Evolutionary conservation across 2,113 vertebrate species (phyloP).

Genomic region (Noctilio leporinus): DNA sequence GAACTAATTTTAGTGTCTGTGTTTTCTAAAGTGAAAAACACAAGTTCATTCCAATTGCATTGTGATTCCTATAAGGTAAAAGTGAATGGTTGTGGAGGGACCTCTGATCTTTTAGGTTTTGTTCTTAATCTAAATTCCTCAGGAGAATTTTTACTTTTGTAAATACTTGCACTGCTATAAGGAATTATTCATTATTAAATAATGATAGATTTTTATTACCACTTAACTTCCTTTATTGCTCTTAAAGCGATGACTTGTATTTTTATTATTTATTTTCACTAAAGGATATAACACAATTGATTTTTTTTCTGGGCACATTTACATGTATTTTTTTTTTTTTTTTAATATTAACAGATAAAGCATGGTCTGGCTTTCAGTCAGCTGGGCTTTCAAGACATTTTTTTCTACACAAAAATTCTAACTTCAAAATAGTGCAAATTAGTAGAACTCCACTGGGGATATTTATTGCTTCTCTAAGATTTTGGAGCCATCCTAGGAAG

Average conservation of each 20-base stretch:
- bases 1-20: background rate
- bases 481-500: background rate
- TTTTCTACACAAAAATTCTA: slow-evolving; percentile 38
- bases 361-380: background rate
- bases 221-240: background rate
- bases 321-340: slow-evolving; percentile 33
- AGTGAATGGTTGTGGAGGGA: background rate
- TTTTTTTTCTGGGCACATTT: slow-evolving; percentile 32
- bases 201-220: background rate
- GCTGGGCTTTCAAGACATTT: slow-evolving; percentile 34
- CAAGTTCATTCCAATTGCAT: background rate
- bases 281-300: slow-evolving; percentile 27
- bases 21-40: background rate
- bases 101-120: background rate
- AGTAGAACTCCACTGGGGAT: background rate
- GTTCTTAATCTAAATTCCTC: background rate
- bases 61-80: background rate
- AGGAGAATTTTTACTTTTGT: background rate
- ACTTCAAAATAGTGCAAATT: slow-evolving; percentile 11
- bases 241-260: slow-evolving; percentile 5
- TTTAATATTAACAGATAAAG: background rate
- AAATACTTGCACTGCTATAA: slow-evolving; percentile 15
- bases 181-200: slow-evolving; percentile 16
- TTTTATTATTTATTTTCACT: slow-evolving; percentile 46
- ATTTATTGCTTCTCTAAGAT: slow-evolving; percentile 24